Percentiles rank a stretch among this genome's conserved stretches.
phyloP scores from a whole-genome alignment of 2,113 vertebrate species.

The Rissa tridactyla region DNA sequence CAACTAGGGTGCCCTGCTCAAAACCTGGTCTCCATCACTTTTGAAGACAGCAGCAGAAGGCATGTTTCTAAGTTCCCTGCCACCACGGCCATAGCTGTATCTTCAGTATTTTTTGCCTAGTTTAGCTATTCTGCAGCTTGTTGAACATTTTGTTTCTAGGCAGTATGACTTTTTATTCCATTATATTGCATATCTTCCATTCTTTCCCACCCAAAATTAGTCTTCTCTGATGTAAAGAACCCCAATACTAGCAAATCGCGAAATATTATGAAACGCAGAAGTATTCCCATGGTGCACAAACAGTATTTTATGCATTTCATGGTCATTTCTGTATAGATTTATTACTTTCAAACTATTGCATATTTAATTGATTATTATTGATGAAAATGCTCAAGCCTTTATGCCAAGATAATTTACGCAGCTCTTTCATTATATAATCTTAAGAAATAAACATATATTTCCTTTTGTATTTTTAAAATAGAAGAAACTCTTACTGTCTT shows the following conservation, averaged over 20 bases:
- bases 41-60: neutral
- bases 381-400: neutral
- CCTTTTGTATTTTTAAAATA: neutral
- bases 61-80: neutral
- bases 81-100: neutral
- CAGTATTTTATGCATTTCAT: neutral
- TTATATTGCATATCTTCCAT: neutral
- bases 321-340: neutral
- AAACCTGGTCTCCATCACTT: neutral
- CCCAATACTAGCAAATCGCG: neutral
- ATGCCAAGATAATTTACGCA: neutral
- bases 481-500: neutral
- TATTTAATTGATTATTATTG: neutral
- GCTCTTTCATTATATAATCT: neutral
- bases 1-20: accelerated
- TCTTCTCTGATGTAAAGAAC: neutral
- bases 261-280: neutral
- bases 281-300: accelerated
- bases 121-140: neutral
- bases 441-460: neutral
- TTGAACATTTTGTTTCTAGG: neutral
- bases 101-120: neutral
- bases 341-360: neutral
- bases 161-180: neutral
- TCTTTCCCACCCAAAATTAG: neutral